phyloP scores from a whole-genome alignment of 2,888 invertebrate species.

The Gastracanthus pulcherrimus region DNA sequence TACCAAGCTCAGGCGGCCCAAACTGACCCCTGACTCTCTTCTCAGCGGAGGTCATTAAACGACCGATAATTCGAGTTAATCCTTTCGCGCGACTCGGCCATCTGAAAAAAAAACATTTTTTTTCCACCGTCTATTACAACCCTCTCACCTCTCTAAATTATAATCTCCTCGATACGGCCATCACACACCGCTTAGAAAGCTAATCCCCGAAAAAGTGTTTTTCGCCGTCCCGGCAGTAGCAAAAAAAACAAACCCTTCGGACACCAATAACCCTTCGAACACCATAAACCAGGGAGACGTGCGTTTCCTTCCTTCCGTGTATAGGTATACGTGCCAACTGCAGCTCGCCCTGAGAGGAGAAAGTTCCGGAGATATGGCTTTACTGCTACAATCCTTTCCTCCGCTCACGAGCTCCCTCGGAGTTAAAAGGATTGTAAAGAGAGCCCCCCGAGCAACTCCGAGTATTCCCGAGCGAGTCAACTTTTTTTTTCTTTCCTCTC shows the following conservation, averaged over 20 bases:
- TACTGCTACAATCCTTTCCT: conserved; percentile 33
- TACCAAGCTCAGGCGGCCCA: not conserved
- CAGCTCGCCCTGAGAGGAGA: conserved; percentile 20
- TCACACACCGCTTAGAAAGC: conserved; percentile 42
- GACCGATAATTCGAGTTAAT: conserved; percentile 57
- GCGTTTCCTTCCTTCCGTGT: not conserved
- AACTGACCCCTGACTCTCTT: not conserved
- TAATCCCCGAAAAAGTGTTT: conserved; percentile 36
- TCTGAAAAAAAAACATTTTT: conserved; percentile 35
- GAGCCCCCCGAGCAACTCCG: not conserved
- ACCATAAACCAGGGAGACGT: conserved; percentile 39
- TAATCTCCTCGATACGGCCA: not conserved
- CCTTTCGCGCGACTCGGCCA: conserved; percentile 55
- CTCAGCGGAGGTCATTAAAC: conserved; percentile 32
- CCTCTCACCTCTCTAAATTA: not conserved
- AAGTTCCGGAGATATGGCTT: conserved; percentile 43
- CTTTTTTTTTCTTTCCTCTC: too few species aligned
- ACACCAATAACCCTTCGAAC: conserved; percentile 53
- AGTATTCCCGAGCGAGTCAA: conserved; percentile 27
- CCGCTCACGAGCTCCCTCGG: not conserved
- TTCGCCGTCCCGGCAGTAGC: not conserved
- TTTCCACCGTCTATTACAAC: too few species aligned
- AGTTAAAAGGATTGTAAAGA: not conserved
- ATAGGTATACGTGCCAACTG: too few species aligned
- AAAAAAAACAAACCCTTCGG: conserved; percentile 23